Conservation (phyloP, 2,888 invertebrate genomes). For the Trichacis sp. region DNA sequence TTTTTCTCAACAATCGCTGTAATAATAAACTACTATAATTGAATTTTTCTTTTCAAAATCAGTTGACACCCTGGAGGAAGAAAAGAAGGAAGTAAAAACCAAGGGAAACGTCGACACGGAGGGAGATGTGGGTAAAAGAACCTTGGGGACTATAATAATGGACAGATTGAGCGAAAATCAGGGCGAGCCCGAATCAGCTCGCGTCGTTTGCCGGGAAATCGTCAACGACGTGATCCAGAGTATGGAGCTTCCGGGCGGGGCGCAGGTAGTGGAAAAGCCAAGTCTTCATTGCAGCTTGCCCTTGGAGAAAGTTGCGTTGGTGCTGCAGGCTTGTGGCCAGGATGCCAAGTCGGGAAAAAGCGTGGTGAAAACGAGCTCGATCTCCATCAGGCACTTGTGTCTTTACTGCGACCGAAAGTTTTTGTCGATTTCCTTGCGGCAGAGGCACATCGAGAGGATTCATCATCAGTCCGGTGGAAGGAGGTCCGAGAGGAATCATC, state of each 20-base stretch:
- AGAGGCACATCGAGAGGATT: constrained; percentile 63
- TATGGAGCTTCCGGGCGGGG: constrained; percentile 37
- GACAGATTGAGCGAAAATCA: constrained; percentile 52
- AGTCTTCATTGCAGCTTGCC: constrained; percentile 64
- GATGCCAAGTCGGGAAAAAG: constrained; percentile 36
- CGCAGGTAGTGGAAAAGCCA: constrained; percentile 39
- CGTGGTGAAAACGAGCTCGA: constrained; percentile 45
- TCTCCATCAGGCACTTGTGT: constrained; percentile 58
- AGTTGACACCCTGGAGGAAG: constrained; percentile 61
- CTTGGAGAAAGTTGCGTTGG: constrained; percentile 61
- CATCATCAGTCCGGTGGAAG: constrained; percentile 63
- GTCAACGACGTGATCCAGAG: constrained; percentile 54
- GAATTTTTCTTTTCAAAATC: no score
- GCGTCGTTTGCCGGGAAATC: constrained; percentile 56
- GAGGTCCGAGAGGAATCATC: constrained; percentile 58
- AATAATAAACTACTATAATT: no score
- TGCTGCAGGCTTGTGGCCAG: constrained; percentile 58
- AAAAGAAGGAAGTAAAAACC: constrained; percentile 8
- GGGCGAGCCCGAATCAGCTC: constrained; percentile 19
- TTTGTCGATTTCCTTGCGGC: constrained; percentile 61
- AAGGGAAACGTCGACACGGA: neutral
- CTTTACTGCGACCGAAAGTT: constrained; percentile 66
- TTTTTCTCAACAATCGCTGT: no score
- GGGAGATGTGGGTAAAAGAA: constrained; percentile 26
- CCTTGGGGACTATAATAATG: constrained; percentile 54